A percentile compares a stretch with the other conserved stretches of the same genome.
Conservation (phyloP, 2,888 invertebrate genomes). For the Phytoseiulus persimilis region DNA sequence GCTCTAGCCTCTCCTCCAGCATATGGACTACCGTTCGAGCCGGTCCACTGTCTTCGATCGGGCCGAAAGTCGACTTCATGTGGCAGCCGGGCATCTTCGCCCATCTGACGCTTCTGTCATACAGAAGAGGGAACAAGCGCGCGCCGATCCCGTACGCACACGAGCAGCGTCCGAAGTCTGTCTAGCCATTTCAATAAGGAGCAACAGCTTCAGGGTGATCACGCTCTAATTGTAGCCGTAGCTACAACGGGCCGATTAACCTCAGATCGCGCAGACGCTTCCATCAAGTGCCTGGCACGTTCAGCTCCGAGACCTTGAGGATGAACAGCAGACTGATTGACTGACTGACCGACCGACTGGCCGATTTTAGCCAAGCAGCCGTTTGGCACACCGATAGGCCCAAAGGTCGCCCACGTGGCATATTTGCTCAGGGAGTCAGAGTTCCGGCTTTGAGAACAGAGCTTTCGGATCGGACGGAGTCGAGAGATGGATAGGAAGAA, state of each 20-base stretch:
- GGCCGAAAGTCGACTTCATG: not conserved
- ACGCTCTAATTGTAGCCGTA: constrained; percentile 5
- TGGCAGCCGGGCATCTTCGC: not conserved
- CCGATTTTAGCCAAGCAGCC: not conserved
- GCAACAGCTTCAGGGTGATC: not conserved
- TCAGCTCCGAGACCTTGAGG: not conserved
- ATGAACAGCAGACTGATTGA: not conserved
- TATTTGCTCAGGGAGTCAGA: too few species aligned
- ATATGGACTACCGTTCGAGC: not conserved
- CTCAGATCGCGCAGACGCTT: not conserved
- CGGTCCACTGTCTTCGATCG: not conserved
- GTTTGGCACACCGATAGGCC: not conserved
- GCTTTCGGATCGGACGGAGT: too few species aligned
- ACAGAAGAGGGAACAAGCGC: not conserved
- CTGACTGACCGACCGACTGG: not conserved
- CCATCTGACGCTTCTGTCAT: not conserved
- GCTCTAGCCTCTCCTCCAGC: not conserved
- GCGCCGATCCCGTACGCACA: not conserved
- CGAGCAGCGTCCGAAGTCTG: not conserved
- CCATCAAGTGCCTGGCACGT: not conserved
- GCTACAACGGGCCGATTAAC: not conserved
- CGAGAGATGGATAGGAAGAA: too few species aligned
- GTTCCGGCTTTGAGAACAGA: too few species aligned
- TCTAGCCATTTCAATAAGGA: not conserved
- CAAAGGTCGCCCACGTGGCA: too few species aligned